Conservation (phyloP, 2,113 vertebrate species). For the Tupaia chinensis region DNA sequence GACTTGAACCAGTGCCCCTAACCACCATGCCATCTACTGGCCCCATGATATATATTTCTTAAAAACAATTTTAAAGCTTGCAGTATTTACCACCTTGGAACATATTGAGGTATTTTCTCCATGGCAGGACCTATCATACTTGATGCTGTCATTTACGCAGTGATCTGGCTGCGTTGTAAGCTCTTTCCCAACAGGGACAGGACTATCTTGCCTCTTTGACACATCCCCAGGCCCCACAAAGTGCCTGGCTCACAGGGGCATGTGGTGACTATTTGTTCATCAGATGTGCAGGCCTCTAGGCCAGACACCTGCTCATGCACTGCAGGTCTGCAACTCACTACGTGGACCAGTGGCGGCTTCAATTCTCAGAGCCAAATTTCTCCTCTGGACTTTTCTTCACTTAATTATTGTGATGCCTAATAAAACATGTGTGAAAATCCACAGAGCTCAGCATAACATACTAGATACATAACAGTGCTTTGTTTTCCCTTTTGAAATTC, state of each 20-base stretch:
- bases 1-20: too few relatives aligned
- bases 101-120: neutral
- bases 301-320: neutral
- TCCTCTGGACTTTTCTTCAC: neutral
- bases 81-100: neutral
- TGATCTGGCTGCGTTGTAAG: neutral
- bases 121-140: neutral
- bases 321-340: neutral
- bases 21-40: too few relatives aligned
- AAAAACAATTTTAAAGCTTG: neutral
- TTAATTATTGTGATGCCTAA: neutral
- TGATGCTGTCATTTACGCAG: neutral
- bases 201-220: neutral
- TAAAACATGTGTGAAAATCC: neutral
- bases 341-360: neutral
- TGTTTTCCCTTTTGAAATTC: neutral
- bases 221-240: neutral
- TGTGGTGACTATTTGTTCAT: neutral
- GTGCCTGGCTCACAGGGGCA: neutral
- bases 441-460: neutral
- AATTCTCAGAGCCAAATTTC: neutral
- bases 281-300: neutral
- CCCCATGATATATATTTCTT: neutral
- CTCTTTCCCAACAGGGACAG: neutral
- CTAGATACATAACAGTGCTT: neutral